Evolutionary conservation across 2,888 invertebrate genomes (phyloP), one percentile per base, ranked within the genome.

Genomic region (Athetis lepigone): DNA sequence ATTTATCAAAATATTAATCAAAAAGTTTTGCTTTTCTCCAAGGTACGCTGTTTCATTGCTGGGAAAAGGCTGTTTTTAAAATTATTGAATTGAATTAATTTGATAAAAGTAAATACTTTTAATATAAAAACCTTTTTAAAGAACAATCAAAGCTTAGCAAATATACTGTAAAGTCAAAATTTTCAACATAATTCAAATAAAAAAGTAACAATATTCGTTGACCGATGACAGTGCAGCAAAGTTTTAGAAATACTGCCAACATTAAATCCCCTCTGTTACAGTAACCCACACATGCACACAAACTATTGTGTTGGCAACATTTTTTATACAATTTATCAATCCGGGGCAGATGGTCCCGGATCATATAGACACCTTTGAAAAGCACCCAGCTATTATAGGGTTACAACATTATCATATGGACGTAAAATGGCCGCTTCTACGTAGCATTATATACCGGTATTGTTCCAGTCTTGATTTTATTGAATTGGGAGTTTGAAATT

Each of bases 321-420:
- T 93, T 94, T 95, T 94, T 94, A 94, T 90, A 90, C 89, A 89
- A 89, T 94, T 91, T 92, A 93, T 92, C 93, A 94, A 92, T 91
- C 87, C 86, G 85, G 87, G 89, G 90, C 95, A 95, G 95, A 95
- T 95, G 94, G 91, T 86, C 88, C 80, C 74, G 82, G 84, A 88
- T 84, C 92, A 90, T 80, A 92, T 93, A 93, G 91, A 92, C 92
- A 93, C 92, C 91, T 92, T 92, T 90, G 85, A 90, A 92, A 91
- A 87, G 86, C 89, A 91, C 86, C 90, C 91, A 83, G 83, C 90
- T 86, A 90, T 90, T 90, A 88, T 90, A 90, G 90, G 93, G 94
- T 91, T 92, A 91, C 90, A 89, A 87, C 81, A 90, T 93, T 91
- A 92, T 93, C 91, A 90, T 90, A 89, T 88, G 88, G 79, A 80